Percentiles rank a stretch among this genome's conserved stretches.
Conservation (phyloP, 2,797 vertebrate genomes). For the Hippoglossus hippoglossus region DNA sequence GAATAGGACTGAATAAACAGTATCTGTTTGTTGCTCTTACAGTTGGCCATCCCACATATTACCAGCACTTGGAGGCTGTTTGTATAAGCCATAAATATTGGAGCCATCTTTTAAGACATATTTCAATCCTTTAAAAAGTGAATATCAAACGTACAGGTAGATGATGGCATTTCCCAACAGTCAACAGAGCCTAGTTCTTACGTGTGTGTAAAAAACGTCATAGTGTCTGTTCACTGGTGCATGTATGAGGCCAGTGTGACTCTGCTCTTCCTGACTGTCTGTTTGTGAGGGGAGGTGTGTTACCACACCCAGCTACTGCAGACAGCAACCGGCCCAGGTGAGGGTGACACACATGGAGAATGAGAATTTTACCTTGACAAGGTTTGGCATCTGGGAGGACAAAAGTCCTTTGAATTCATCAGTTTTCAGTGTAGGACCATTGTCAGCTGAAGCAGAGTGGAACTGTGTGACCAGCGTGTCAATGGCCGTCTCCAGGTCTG, state of each 20-base stretch:
- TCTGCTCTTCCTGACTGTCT: too few relatives aligned
- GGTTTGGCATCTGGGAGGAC: conserved; percentile 79
- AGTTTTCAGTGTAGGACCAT: conserved; percentile 71
- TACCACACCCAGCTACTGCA: conserved; percentile 50
- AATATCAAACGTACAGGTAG: not conserved
- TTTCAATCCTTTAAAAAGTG: too few relatives aligned
- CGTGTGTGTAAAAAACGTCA: not conserved
- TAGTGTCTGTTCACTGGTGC: not conserved
- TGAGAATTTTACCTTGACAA: conserved; percentile 75
- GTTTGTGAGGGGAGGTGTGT: conserved; percentile 21
- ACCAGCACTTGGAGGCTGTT: too few relatives aligned
- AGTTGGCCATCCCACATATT: too few relatives aligned
- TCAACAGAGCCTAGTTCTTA: too few relatives aligned
- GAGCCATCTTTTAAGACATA: too few relatives aligned
- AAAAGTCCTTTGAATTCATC: conserved; percentile 84
- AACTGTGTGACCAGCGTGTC: conserved; percentile 84
- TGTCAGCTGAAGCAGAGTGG: conserved; percentile 79
- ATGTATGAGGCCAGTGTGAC: conserved; percentile 2
- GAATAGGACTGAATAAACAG: too few relatives aligned
- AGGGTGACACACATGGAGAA: not conserved
- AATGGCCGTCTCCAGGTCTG: conserved; percentile 85
- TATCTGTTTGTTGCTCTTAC: too few relatives aligned
- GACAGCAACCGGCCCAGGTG: conserved; percentile 18
- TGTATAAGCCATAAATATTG: too few relatives aligned
- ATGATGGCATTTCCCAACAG: too few relatives aligned